Base-by-base conservation (phyloP, 2,113 vertebrate genomes). In the Cyrtonyx montezumae region DNA sequence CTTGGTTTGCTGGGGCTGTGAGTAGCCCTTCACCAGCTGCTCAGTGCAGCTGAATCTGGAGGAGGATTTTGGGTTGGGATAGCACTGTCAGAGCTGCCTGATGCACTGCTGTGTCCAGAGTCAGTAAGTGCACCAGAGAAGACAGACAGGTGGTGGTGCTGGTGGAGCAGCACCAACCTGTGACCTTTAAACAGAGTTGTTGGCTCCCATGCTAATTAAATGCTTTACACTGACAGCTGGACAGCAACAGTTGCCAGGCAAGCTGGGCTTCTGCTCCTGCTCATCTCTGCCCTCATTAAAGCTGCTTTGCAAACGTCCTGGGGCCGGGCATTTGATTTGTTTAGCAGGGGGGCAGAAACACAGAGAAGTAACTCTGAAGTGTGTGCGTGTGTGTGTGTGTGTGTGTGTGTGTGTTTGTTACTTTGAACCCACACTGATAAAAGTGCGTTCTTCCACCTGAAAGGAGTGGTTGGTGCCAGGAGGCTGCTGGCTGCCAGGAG, bases 221-320 rank as follows among this genome's bases (percentile, higher is more conserved):
- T 63, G 55, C 34, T 49, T 63, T 70, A 48, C 32, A 40, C 30
- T 36, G 61, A 49, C 90, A 92, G 84, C 75, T 89, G 87, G 71
- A 12, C n/a, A 94, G 75, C 84, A 94, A 15, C 79, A 90, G 87
- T 92, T 92, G 61, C 84, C 61, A 75, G 56, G 84, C 56, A 37
- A 65, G 65, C 76, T 65, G 51, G 66, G 49, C 71, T 82, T 58
- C 81, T 65, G 55, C 61, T 73, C 15, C 63, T 63, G 75, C 37
- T 77, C 34, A 7, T 63, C 48, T 68, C 53, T 88, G 67, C 49
- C 46, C n/a, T 58, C 43, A 34, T 73, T 68, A 32, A 55, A 89
- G 78, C 82, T 94, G 53, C 46, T 46, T 21, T 30, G 53, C 37
- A 55, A 69, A 42, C 66, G 42, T 42, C 43, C 21, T 42, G 11